These are phyloP conservation scores for Gadopsis marmoratus DNA, from an alignment of 2,797 vertebrate species.

Conservation along the genomic window DNA sequence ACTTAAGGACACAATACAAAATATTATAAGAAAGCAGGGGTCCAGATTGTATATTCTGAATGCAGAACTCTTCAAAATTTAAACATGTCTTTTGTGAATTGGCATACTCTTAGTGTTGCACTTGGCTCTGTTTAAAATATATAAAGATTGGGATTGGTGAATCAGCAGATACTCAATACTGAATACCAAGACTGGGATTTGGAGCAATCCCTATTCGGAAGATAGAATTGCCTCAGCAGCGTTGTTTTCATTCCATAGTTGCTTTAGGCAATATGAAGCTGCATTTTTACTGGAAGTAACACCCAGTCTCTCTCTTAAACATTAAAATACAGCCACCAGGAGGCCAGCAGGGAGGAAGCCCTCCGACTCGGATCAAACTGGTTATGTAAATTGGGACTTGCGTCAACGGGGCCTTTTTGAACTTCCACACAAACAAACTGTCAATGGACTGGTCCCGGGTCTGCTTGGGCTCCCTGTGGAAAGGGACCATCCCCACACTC, in stretches of 20 bases:
- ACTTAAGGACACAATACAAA: not conserved
- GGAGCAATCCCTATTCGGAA: slow-evolving; percentile 1
- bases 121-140: slow-evolving; percentile 47
- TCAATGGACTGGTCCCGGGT: slow-evolving; percentile 78
- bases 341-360: slow-evolving; percentile 68
- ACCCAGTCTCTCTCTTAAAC: slow-evolving; percentile 51
- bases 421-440: slow-evolving; percentile 83
- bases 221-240: slow-evolving; percentile 16
- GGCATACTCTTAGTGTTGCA: not conserved
- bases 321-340: slow-evolving; percentile 44
- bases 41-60: not conserved
- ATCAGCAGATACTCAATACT: slow-evolving; percentile 3
- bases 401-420: slow-evolving; percentile 81
- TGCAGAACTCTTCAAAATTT: not conserved
- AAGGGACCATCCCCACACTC: slow-evolving; percentile 70
- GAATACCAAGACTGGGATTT: slow-evolving; percentile 1
- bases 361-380: slow-evolving; percentile 85
- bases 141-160: not conserved
- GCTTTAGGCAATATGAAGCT: slow-evolving; percentile 22
- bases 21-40: not conserved
- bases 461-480: slow-evolving; percentile 69
- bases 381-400: slow-evolving; percentile 79
- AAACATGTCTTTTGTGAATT: slow-evolving; percentile 17
- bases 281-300: slow-evolving; percentile 46
- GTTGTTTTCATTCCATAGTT: slow-evolving; percentile 49